Base-by-base conservation (phyloP, 2,888 invertebrate species). In the Tridacna crocea region DNA sequence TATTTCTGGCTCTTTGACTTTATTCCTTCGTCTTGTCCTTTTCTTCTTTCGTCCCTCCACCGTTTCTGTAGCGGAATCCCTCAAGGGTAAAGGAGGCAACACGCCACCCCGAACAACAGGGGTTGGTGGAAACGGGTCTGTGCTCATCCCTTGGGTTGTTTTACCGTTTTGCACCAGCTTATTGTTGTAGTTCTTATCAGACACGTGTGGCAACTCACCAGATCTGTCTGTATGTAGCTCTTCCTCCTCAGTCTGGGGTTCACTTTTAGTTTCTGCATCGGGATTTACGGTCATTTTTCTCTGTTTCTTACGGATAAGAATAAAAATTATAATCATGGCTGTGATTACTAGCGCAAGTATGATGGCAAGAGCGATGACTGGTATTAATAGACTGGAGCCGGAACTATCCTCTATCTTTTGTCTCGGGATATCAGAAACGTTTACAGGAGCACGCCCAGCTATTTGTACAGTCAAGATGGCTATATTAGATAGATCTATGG, bases 1-100 rank as follows among this genome's bases (percentile, higher is more conserved):
- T 51, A 90, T 88, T 65, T 89, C 90, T 12, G 79, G 84, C 46
- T 87, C 88, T 68, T 88, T 88, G 19, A 83, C 83, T 77, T 88
- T 89, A 51, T 89, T 88, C 27, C 88, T 66, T 6, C 83, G 73
- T 47, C 89, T 77, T 11, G 87, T 83, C 13, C 88, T 63, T 47
- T 87, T 88, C 80, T 88, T 90, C 60, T 77, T 77, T 27, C 48
- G 48, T 1, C 63, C 73, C 26, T 82, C 81, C 0, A 66, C 70
- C 13, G 65, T 76, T 47, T 81, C 86, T n/a, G 82, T 85, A n/a
- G 74, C 87, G 12, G 85, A 84, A 11, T 87, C 83, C 72, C 75
- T 74, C 65, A 84, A 77, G 13, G 83, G 86, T 60, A 89, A 80
- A 24, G 87, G 83, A 24, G 89, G 84, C n/a, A 89, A 77, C 19